Evolutionary conservation across 2,888 invertebrate genomes (phyloP), one percentile per base, ranked within the genome.

Genomic region (Eugnorisma glareosa): DNA sequence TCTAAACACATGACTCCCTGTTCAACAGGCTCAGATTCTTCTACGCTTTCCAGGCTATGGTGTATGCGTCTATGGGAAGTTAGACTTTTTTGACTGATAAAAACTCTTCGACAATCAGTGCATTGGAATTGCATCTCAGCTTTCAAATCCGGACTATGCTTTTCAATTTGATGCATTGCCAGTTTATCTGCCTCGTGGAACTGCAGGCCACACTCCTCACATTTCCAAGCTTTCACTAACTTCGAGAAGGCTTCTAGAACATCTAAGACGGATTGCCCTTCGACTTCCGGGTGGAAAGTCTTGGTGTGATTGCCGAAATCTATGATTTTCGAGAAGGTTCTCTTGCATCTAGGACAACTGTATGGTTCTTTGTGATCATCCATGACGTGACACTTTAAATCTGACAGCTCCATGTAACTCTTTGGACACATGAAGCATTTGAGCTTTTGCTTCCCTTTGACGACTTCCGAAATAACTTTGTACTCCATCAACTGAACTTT

Each of bases 401-500:
- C 95, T 0, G 95, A 92, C 1, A 96, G 76, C 75, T 95, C 95
- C 4, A 90, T 85, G 68, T 91, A 95, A 13, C 91, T 92, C 82
- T 94, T 95, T 0, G 92, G 87, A 79, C 96, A 96, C 91, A 96
- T 93, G 68, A 96, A 94, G 81, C 96, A 96, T 81, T 93, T 91
- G 2, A 96, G 86, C 70, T 95, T 94, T 80, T 95, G 93, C n/a
- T 94, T 95, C 0, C 95, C 94, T 81, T 95, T 92, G 3, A 96
- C 94, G 0, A 95, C 92, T 89, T 96, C 96, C 0, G 95, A 94
- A 77, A 96, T 94, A 3, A 95, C 95, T 93, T 96, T 96, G 86
- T 94, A 96, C 82, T 96, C 96, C 90, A 93, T 95, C n/a, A 96
- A 80, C 76, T 96, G 96, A 0, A 96, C 95, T 89, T 95, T 95